phyloP scores from a whole-genome alignment of 2,113 vertebrate species.

The Globicephala melas region DNA sequence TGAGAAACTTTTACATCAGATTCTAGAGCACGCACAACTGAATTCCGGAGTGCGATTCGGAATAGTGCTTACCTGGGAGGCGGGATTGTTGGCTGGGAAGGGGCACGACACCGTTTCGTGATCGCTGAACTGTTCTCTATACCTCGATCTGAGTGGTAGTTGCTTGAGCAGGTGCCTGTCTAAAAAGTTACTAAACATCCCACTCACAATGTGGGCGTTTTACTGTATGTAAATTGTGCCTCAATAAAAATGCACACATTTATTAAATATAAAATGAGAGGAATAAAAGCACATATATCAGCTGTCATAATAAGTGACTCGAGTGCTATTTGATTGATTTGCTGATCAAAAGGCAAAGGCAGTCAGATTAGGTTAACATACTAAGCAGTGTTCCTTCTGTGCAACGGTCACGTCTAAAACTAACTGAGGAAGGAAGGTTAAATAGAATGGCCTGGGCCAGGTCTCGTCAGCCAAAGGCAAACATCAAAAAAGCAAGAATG shows the following conservation, averaged over 20 bases:
- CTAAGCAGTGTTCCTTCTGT: neutral
- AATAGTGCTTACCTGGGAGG: no score
- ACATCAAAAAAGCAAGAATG: neutral
- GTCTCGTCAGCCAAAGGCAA: neutral
- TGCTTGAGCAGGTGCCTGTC: neutral
- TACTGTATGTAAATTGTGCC: neutral
- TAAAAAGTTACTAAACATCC: neutral
- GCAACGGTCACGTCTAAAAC: neutral
- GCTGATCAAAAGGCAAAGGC: neutral
- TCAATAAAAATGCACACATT: neutral
- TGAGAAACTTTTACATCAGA: neutral
- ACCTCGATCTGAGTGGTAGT: neutral
- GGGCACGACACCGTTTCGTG: fast-evolving
- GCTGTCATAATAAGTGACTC: neutral
- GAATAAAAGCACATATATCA: neutral
- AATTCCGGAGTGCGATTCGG: fast-evolving
- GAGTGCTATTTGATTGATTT: neutral
- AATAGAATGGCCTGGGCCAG: neutral
- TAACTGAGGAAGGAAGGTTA: neutral
- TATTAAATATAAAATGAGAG: neutral
- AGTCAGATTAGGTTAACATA: neutral
- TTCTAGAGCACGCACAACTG: neutral
- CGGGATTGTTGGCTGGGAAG: fast-evolving
- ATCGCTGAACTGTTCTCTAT: neutral
- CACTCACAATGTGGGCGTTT: neutral